Conservation (phyloP, 2,797 vertebrate genomes). For the Halcyon badia region DNA sequence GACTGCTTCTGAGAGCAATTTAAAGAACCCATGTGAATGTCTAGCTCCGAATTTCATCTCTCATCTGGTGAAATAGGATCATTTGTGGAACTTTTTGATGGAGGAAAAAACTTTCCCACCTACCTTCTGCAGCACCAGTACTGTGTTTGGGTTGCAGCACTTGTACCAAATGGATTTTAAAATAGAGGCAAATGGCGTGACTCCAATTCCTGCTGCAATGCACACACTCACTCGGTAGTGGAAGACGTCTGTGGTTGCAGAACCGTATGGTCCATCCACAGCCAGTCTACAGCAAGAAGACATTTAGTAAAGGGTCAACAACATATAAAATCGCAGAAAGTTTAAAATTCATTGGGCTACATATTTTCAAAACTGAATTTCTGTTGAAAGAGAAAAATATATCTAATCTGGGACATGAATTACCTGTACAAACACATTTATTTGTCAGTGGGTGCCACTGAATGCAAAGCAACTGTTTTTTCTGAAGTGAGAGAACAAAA, state of each 20-base stretch:
- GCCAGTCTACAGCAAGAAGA: constrained; percentile 76
- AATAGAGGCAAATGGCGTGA: constrained; percentile 84
- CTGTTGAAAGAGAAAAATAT: background rate
- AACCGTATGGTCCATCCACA: constrained; percentile 84
- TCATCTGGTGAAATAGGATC: background rate
- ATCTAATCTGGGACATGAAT: background rate
- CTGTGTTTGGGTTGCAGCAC: constrained; percentile 51
- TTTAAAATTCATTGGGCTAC: background rate
- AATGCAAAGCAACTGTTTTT: constrained; percentile 22
- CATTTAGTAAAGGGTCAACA: background rate
- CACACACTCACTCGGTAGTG: constrained; percentile 81
- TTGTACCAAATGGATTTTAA: constrained; percentile 85
- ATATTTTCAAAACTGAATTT: background rate
- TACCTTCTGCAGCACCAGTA: constrained; percentile 80
- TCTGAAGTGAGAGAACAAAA: constrained; percentile 39
- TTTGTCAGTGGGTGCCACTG: constrained; percentile 34
- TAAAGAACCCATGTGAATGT: background rate
- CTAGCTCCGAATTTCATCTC: background rate
- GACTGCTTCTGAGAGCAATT: background rate
- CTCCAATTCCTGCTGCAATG: constrained; percentile 84
- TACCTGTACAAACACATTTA: background rate
- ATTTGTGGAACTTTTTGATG: constrained; percentile 14
- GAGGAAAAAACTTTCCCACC: constrained; percentile 11
- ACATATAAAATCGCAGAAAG: background rate
- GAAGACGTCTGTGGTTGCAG: constrained; percentile 78